These are phyloP conservation scores for Galbula dea DNA, from an alignment of 2,113 vertebrate genomes.

Conservation along the genomic window DNA sequence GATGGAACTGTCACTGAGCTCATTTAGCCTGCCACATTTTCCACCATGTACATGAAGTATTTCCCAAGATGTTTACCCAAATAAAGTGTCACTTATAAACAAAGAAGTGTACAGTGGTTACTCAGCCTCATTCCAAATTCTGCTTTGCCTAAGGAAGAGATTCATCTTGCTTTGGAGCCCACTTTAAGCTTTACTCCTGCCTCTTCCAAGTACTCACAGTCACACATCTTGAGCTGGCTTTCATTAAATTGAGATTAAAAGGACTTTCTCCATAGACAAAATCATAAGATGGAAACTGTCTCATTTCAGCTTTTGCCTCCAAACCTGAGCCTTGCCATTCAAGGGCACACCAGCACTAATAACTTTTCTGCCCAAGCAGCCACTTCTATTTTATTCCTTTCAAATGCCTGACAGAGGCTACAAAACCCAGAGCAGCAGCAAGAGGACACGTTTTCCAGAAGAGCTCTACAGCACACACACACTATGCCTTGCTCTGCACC, in stretches of 20 bases:
- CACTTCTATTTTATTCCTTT: neutral
- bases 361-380: conserved; percentile 24
- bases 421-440: neutral
- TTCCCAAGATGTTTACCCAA: neutral
- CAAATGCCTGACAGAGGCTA: neutral
- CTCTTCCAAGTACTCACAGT: neutral
- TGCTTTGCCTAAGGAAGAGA: neutral
- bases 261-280: neutral
- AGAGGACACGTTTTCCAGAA: neutral
- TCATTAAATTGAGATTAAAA: conserved; percentile 52
- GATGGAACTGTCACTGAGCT: neutral
- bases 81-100: neutral
- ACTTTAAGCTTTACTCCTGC: neutral
- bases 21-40: neutral
- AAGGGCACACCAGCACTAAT: neutral
- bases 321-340: neutral
- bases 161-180: neutral
- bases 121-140: neutral
- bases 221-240: neutral
- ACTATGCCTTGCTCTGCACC: neutral
- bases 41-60: neutral
- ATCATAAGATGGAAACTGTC: neutral
- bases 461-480: fast-evolving
- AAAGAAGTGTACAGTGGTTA: neutral
- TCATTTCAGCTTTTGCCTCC: conserved; percentile 31